phyloP scores from a whole-genome alignment of 2,888 invertebrate species.

The Hirudinaria manillensis region DNA sequence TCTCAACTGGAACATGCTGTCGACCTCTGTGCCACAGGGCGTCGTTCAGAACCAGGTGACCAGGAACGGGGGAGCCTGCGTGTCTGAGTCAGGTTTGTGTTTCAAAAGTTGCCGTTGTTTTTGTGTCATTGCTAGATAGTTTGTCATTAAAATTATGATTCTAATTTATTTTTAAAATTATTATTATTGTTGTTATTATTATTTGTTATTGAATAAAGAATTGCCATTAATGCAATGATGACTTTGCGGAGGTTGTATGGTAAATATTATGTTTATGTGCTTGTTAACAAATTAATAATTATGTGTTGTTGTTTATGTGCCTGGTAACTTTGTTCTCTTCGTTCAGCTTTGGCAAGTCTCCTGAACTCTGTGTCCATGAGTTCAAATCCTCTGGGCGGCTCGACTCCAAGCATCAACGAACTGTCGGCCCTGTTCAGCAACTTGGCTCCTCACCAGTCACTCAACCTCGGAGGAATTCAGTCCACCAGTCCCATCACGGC shows the following conservation, averaged over 20 bases:
- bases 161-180: no score
- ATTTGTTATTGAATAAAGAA: neutral
- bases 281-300: neutral
- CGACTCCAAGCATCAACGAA: conserved; percentile 31
- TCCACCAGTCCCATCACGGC: conserved; percentile 27
- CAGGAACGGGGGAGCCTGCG: conserved; percentile 8
- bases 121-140: no score
- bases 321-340: neutral
- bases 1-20: conserved; percentile 20
- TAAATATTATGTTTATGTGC: no score
- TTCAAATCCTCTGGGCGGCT: conserved; percentile 31
- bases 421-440: conserved; percentile 28
- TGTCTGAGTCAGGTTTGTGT: conserved; percentile 9
- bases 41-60: neutral
- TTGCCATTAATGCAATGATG: no score
- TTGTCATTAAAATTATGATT: neutral
- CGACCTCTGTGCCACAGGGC: conserved; percentile 34
- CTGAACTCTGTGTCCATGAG: conserved; percentile 29
- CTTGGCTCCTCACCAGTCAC: conserved; percentile 24
- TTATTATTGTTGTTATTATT: neutral
- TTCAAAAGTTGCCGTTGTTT: no score
- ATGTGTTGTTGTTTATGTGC: neutral
- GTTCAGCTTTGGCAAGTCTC: conserved; percentile 32
- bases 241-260: no score
- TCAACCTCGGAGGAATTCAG: conserved; percentile 20